Evolutionary conservation across 2,888 invertebrate species (phyloP).

Genomic region (Lycia hirtaria): DNA sequence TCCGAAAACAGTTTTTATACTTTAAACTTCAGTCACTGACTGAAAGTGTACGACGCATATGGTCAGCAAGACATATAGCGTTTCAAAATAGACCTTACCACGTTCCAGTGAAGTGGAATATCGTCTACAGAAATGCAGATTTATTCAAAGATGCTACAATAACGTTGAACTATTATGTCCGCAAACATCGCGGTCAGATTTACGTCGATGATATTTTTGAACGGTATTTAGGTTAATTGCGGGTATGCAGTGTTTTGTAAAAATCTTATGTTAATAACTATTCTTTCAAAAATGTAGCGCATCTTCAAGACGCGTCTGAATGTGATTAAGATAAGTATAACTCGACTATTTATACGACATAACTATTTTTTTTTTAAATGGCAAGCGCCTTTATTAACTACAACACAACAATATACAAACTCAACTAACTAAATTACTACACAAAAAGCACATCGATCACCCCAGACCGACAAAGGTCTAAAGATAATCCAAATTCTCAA

Average conservation of each 20-base stretch:
- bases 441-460: no score
- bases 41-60: conserved; percentile 7
- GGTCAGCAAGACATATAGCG: conserved; percentile 20
- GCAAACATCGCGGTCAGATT: conserved; percentile 23
- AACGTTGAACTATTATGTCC: conserved; percentile 29
- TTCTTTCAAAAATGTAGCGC: not conserved
- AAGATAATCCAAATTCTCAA: no score
- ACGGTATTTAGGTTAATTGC: conserved; percentile 19
- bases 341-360: no score
- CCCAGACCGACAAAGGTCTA: no score
- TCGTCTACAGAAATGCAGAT: not conserved
- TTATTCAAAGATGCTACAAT: conserved; percentile 28
- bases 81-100: conserved; percentile 1
- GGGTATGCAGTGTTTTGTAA: not conserved
- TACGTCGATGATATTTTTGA: conserved; percentile 17
- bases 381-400: no score
- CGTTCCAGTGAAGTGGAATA: not conserved
- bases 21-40: conserved; percentile 15
- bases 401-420: no score
- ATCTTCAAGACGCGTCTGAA: not conserved
- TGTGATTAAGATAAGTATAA: not conserved
- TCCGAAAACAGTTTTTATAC: not conserved
- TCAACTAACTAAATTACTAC: no score
- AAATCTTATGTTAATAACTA: not conserved
- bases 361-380: no score